Conservation (phyloP, 2,113 vertebrate genomes). For the Aptenodytes forsteri region DNA sequence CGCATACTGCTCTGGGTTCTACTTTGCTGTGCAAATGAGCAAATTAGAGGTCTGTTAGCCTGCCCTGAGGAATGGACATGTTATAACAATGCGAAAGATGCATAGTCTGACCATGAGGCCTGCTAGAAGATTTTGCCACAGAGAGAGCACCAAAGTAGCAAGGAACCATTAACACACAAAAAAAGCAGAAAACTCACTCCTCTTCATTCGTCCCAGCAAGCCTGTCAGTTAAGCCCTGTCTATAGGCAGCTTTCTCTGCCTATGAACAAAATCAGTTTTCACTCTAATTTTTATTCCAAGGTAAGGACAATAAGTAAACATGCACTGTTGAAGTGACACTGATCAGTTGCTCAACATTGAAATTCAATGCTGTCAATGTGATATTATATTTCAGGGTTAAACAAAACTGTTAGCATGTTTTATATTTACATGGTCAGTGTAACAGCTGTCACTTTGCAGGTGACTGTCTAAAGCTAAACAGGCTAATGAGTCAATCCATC, state of each 20-base stretch:
- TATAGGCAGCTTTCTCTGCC: background rate
- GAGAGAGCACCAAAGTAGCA: background rate
- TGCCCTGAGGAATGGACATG: background rate
- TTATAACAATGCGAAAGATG: background rate
- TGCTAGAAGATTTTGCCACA: background rate
- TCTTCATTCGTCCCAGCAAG: accelerated
- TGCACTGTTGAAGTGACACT: background rate
- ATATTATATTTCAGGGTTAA: background rate
- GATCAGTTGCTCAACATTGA: background rate
- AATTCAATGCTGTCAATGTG: background rate
- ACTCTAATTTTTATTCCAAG: background rate
- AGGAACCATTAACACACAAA: background rate
- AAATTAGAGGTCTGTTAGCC: background rate
- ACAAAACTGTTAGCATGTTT: background rate
- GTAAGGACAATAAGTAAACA: background rate
- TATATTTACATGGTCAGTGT: background rate
- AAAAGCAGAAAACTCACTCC: background rate
- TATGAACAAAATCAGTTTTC: background rate
- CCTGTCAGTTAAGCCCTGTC: background rate
- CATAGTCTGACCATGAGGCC: background rate
- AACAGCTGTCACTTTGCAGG: background rate
- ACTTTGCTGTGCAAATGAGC: background rate
- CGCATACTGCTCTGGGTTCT: background rate
- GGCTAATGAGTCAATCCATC: background rate
- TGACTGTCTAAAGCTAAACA: background rate